These are phyloP conservation scores for Pachyramphus minor DNA, from an alignment of 2,113 vertebrate species.

Conservation along the genomic window DNA sequence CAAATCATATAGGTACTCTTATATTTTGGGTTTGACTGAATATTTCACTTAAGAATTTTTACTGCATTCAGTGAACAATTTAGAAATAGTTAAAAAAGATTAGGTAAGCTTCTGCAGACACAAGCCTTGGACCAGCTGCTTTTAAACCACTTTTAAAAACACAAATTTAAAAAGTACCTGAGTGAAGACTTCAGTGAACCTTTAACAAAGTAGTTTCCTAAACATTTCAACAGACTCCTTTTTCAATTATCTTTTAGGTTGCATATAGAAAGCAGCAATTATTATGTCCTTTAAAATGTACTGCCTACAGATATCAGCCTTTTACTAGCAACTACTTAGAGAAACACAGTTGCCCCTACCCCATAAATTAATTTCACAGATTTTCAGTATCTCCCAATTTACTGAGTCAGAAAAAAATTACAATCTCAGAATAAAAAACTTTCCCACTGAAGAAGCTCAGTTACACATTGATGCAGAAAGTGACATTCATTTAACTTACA, in stretches of 20 bases:
- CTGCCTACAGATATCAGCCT: not conserved
- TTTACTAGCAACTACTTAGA: not conserved
- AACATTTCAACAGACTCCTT: not conserved
- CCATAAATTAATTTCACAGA: not conserved
- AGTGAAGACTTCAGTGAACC: not conserved
- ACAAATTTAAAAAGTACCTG: not conserved
- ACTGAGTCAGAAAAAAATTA: not conserved
- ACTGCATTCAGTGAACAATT: not conserved
- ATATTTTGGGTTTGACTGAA: not conserved
- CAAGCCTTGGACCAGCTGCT: not conserved
- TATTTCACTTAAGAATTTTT: not conserved
- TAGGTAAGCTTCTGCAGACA: not conserved
- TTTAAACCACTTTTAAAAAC: not conserved
- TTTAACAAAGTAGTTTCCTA: not conserved
- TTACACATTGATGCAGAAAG: not conserved
- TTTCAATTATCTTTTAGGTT: not conserved
- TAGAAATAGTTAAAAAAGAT: not conserved
- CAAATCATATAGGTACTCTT: not conserved
- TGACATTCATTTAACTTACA: constrained; percentile 80
- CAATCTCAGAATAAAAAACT: not conserved
- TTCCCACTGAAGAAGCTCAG: not conserved
- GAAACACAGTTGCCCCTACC: not conserved
- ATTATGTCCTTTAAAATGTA: not conserved
- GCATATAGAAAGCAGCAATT: not conserved
- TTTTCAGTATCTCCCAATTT: not conserved